phyloP scores from a whole-genome alignment of 2,797 vertebrate species.

The Balearica regulorum region DNA sequence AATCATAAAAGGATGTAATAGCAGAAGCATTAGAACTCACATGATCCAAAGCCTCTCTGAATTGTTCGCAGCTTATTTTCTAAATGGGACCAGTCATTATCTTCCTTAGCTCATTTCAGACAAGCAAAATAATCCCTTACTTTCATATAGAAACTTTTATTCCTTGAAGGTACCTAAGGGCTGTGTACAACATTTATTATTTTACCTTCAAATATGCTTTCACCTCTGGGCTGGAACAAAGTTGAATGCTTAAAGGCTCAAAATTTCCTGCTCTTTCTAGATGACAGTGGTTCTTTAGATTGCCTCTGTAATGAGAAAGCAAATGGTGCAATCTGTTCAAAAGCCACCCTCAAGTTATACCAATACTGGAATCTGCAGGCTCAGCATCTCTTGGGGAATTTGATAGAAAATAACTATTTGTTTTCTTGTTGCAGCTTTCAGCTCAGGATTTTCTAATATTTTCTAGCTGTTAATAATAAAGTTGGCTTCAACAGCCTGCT shows the following conservation, averaged over 20 bases:
- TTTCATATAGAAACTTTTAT: background rate
- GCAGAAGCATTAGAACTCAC: background rate
- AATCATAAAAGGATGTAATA: constrained; percentile 36
- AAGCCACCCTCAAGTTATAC: background rate
- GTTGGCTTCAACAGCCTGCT: background rate
- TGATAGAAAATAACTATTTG: background rate
- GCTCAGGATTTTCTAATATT: background rate
- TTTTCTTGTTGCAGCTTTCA: background rate
- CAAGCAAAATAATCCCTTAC: background rate
- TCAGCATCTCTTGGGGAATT: background rate
- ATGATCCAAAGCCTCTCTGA: background rate
- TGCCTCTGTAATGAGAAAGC: background rate
- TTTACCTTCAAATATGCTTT: background rate
- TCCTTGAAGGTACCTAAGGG: background rate
- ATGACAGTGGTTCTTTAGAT: background rate
- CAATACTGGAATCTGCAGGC: background rate
- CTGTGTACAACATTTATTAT: background rate
- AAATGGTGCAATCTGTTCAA: background rate
- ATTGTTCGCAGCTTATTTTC: background rate
- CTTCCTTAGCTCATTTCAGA: constrained; percentile 12
- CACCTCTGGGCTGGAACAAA: background rate
- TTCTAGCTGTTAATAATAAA: background rate
- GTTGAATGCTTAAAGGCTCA: background rate
- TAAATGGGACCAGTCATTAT: constrained; percentile 12
- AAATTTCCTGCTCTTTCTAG: background rate